A percentile compares a stretch with the other conserved stretches of the same genome.
Conservation (phyloP, 2,113 vertebrate species). For the Crocuta crocuta region DNA sequence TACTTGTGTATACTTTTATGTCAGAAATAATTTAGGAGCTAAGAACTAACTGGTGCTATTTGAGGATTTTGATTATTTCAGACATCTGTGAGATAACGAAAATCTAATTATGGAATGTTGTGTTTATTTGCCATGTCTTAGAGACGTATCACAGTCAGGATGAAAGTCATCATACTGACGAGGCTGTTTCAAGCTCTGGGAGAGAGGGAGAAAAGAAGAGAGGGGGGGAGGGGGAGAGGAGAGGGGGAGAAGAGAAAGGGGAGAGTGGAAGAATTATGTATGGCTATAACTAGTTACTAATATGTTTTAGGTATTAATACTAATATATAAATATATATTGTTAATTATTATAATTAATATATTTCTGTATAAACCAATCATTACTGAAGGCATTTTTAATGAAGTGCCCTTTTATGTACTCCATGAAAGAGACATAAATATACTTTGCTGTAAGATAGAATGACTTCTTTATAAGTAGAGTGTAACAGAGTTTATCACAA, state of each 20-base stretch:
- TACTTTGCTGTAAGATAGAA: not conserved
- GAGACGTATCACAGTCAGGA: slow-evolving; percentile 16
- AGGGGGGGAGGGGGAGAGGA: too few relatives aligned
- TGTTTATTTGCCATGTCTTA: slow-evolving; percentile 61
- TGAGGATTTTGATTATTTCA: slow-evolving; percentile 68
- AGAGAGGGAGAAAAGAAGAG: not conserved
- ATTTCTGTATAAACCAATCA: slow-evolving; percentile 34
- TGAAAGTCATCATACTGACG: slow-evolving; percentile 60
- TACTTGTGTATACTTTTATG: not conserved
- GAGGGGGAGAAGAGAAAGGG: too few relatives aligned
- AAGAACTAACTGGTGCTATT: slow-evolving; percentile 23
- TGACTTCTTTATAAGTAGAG: slow-evolving; percentile 3
- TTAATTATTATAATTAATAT: not conserved
- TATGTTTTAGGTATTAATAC: not conserved
- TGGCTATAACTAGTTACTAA: not conserved
- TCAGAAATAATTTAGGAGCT: slow-evolving; percentile 57
- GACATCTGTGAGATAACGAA: slow-evolving; percentile 12
- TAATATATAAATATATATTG: not conserved
- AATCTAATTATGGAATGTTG: slow-evolving; percentile 47
- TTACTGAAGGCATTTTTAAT: not conserved
- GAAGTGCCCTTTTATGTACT: not conserved
- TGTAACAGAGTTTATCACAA: not conserved
- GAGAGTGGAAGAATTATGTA: not conserved
- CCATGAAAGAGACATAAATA: not conserved
- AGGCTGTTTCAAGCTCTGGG: slow-evolving; percentile 42